These are phyloP conservation scores for Dipodomys spectabilis DNA, from an alignment of 2,113 vertebrate species.

Conservation along the genomic window DNA sequence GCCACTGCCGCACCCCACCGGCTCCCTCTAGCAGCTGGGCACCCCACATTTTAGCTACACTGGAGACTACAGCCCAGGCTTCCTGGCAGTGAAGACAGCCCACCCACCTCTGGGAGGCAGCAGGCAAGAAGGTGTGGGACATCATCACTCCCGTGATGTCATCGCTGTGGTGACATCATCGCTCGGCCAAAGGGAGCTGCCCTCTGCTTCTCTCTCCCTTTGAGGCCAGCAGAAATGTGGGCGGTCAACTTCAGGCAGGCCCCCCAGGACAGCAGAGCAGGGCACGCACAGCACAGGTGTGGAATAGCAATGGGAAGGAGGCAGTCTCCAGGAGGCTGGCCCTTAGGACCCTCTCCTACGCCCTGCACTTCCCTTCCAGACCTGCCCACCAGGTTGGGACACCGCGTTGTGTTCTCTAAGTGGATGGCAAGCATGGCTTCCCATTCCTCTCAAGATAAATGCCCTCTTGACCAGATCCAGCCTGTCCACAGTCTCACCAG, in stretches of 20 bases:
- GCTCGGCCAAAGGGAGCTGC: too few relatives aligned
- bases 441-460: background rate
- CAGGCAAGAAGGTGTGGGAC: too few relatives aligned
- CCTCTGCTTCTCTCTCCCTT: background rate
- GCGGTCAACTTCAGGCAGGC: background rate
- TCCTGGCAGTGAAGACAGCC: background rate
- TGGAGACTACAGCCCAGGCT: fast-evolving
- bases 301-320: background rate
- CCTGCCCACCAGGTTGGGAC: background rate
- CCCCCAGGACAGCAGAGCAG: too few relatives aligned
- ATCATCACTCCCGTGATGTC: too few relatives aligned
- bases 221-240: fast-evolving
- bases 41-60: too few relatives aligned
- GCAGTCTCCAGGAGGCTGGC: background rate
- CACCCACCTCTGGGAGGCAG: background rate
- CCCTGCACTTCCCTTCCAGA: background rate
- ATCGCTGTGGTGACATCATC: too few relatives aligned
- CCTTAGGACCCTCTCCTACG: fast-evolving
- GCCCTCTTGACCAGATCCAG: too few relatives aligned
- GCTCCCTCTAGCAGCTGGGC: too few relatives aligned
- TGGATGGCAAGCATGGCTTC: background rate
- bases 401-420: background rate
- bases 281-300: too few relatives aligned
- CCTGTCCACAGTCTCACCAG: background rate
- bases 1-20: fast-evolving